Base-by-base conservation (phyloP, 1,140 invertebrate species). In the Cryptotermes secundus region DNA sequence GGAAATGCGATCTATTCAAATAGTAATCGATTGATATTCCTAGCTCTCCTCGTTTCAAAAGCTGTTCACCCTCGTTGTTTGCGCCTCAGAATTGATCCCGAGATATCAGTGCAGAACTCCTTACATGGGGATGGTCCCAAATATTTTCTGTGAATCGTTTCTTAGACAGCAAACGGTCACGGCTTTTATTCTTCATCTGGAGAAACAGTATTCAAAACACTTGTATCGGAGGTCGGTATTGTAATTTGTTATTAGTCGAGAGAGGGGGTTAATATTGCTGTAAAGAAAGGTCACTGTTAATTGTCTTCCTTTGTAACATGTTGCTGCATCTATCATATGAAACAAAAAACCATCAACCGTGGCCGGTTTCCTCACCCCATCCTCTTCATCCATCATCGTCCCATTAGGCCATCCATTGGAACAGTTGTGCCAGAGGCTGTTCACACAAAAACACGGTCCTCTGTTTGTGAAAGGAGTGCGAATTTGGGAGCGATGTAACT, bases 41-140 rank as follows among this genome's bases (percentile, higher is more conserved):
- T n/a, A n/a, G n/a, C n/a, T n/a, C n/a, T 49, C 3, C 22, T 0
- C 0, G 19, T 19, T 0, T 16, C 3, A 49, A 0, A 0, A 14
- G 16, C 45, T 19, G 3, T 22, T 19, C 45, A 19, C 45, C 16
- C 45, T 49, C 22, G 0, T 49, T 16, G 19, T 49, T 1, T 16
- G 16, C 22, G 16, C 1, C 22, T 19, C 14, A 16, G 0, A 38
- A 38, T 38, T 38, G 22, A 12, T 14, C 22, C 19, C 22, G 45
- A 49, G 16, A 1, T 3, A 49, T 14, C 22, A n/a, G 38, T 49
- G 19, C 0, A 19, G 45, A 19, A 49, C 19, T 0, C 16, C 45
- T 16, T 22, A 3, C 3, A 19, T 49, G 45, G 14, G 45, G 45
- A 49, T 3, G 19, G 3, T 22, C 12, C 19, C 22, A 19, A 49